These are phyloP conservation scores for Meloidogyne chitwoodi DNA, from an alignment of 1,140 invertebrate genomes.

Conservation along the genomic window DNA sequence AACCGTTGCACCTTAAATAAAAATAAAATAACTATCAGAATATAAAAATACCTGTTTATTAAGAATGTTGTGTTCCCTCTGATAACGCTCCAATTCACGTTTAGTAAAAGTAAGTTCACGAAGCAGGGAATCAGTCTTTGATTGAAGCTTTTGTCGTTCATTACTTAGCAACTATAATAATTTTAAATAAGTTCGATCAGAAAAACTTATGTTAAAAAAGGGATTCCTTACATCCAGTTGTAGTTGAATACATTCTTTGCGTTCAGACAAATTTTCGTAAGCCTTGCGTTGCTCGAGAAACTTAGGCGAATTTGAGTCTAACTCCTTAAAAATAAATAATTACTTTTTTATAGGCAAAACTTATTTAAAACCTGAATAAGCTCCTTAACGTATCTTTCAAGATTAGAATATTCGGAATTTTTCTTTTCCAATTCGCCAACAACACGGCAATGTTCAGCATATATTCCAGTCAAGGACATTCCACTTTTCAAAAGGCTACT, in stretches of 20 bases:
- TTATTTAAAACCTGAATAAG: slow-evolving; percentile 16
- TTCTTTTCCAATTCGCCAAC: slow-evolving; percentile 37
- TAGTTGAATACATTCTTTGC: slow-evolving; percentile 23
- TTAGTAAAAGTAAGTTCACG: slow-evolving; percentile 31
- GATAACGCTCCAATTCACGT: slow-evolving; percentile 32
- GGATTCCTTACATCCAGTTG: neutral
- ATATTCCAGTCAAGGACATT: slow-evolving; percentile 30
- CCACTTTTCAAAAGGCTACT: slow-evolving; percentile 33
- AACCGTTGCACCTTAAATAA: slow-evolving; percentile 25
- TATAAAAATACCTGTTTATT: slow-evolving; percentile 6
- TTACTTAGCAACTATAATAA: slow-evolving; percentile 9
- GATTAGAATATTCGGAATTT: slow-evolving; percentile 8
- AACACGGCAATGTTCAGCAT: slow-evolving; percentile 38
- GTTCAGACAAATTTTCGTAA: slow-evolving; percentile 24
- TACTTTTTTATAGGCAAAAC: neutral
- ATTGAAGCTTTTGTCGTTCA: slow-evolving; percentile 28
- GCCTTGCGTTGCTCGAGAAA: slow-evolving; percentile 28
- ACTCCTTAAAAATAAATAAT: slow-evolving; percentile 9
- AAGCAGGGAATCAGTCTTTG: slow-evolving; percentile 5
- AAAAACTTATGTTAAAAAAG: neutral
- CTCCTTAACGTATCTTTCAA: slow-evolving; percentile 32
- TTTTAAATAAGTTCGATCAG: neutral
- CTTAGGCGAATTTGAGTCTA: slow-evolving; percentile 27
- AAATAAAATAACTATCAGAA: neutral
- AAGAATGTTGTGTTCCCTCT: slow-evolving; percentile 23